phyloP scores from a whole-genome alignment of 2,113 vertebrate species.

The Actenoides lindsayi region DNA sequence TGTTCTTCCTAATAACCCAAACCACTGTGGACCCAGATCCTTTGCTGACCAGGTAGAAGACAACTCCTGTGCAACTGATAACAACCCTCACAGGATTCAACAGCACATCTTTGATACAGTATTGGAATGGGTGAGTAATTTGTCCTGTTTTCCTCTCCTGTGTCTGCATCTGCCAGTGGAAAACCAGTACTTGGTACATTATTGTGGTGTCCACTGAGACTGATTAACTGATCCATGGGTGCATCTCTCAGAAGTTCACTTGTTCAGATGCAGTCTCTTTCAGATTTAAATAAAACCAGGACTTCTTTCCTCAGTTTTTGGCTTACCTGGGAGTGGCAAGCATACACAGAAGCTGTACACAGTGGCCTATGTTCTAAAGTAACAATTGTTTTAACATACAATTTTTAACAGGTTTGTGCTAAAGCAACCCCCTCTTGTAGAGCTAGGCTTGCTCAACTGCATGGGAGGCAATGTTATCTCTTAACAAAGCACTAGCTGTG shows the following conservation, averaged over 20 bases:
- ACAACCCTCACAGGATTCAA: neutral
- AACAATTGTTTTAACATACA: neutral
- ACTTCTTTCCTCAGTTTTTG: neutral
- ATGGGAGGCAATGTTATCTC: neutral
- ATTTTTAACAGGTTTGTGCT: neutral
- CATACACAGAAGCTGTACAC: neutral
- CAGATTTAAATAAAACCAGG: neutral
- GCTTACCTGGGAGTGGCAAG: neutral
- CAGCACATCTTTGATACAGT: neutral
- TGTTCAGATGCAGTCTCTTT: neutral
- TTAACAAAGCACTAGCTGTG: neutral
- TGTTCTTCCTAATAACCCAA: neutral
- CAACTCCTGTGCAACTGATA: neutral
- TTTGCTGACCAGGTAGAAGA: neutral
- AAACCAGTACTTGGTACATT: neutral
- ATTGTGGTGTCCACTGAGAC: neutral
- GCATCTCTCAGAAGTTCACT: neutral
- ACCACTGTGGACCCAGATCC: neutral
- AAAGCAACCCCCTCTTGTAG: neutral
- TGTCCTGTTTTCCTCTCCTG: neutral
- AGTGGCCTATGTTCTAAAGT: neutral
- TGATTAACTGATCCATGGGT: neutral
- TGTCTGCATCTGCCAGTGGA: neutral
- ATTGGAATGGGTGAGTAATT: neutral
- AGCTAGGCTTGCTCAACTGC: neutral